Evolutionary conservation across 2,113 vertebrate species (phyloP).

Genomic region (Gadus macrocephalus): DNA sequence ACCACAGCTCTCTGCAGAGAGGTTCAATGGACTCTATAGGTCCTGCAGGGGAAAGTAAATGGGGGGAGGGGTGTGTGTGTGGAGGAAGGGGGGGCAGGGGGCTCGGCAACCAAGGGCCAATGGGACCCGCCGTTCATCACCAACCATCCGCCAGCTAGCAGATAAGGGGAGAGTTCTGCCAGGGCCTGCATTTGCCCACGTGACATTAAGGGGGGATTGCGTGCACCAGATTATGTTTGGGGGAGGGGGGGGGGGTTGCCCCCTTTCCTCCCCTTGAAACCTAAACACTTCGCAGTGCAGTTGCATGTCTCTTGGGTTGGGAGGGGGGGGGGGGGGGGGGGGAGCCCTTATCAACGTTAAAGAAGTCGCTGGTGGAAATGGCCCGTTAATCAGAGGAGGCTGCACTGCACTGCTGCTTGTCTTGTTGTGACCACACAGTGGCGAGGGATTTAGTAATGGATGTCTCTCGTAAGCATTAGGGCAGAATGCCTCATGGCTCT

Average conservation of each 20-base stretch:
- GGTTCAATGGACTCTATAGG: conserved; percentile 47
- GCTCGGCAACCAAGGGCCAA: too few species aligned
- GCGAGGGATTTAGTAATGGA: conserved; percentile 33
- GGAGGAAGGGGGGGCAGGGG: not conserved
- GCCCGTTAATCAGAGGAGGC: conserved; percentile 64
- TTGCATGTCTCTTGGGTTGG: not conserved
- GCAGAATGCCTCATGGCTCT: conserved; percentile 43
- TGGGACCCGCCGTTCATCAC: too few species aligned
- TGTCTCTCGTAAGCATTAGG: conserved; percentile 8
- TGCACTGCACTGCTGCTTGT: conserved; percentile 51
- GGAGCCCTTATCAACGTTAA: conserved; percentile 68
- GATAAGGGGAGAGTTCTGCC: not conserved
- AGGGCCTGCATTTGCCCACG: too few species aligned
- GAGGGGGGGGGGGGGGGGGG: conserved; percentile 28
- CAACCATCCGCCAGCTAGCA: not conserved
- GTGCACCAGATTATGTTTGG: not conserved
- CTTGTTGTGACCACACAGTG: conserved; percentile 17
- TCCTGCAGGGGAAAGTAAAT: conserved; percentile 8
- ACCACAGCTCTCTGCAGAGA: conserved; percentile 54
- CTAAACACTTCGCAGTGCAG: not conserved
- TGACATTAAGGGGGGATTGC: not conserved
- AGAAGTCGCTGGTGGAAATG: conserved; percentile 76
- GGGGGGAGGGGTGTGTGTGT: conserved; percentile 1
- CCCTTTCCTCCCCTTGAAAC: not conserved
- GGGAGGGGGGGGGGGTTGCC: too few species aligned